Conservation (phyloP, 2,888 invertebrate genomes). For the Achlya flavicornis region DNA sequence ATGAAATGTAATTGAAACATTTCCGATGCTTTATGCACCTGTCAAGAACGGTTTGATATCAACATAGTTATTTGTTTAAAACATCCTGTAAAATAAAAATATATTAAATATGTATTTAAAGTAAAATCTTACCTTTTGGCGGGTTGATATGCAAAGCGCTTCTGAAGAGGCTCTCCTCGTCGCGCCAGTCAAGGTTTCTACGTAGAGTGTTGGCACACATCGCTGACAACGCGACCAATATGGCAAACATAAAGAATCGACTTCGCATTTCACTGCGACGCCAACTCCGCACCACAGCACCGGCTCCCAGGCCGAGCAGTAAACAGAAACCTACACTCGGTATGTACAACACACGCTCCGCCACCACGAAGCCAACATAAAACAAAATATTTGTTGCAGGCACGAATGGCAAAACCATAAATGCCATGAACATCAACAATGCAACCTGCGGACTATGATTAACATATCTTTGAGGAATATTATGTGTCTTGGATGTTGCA, state of each 20-base stretch:
- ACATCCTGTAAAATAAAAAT: no score
- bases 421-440: conserved; percentile 86
- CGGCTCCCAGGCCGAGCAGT: conserved; percentile 90
- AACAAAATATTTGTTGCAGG: conserved; percentile 98
- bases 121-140: conserved; percentile 92
- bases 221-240: conserved; percentile 85
- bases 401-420: conserved; percentile 95
- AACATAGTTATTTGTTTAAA: not conserved
- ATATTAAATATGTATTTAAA: not conserved
- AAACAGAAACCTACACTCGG: conserved; percentile 98
- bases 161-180: conserved; percentile 96
- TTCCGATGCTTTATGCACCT: conserved; percentile 7
- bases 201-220: conserved; percentile 90
- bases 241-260: conserved; percentile 70
- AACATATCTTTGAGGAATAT: conserved; percentile 53
- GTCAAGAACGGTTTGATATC: not conserved
- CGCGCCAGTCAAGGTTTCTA: conserved; percentile 95
- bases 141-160: conserved; percentile 97
- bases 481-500: conserved; percentile 57
- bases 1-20: conserved; percentile 10
- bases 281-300: conserved; percentile 74
- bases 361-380: conserved; percentile 99
- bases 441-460: conserved; percentile 74
- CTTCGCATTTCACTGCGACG: conserved; percentile 70
- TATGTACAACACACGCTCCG: conserved; percentile 97